Percentiles rank a stretch among this genome's conserved stretches.
These are phyloP conservation scores for Falcaria lacertinaria DNA, from an alignment of 2,888 invertebrate species.

Conservation along the genomic window DNA sequence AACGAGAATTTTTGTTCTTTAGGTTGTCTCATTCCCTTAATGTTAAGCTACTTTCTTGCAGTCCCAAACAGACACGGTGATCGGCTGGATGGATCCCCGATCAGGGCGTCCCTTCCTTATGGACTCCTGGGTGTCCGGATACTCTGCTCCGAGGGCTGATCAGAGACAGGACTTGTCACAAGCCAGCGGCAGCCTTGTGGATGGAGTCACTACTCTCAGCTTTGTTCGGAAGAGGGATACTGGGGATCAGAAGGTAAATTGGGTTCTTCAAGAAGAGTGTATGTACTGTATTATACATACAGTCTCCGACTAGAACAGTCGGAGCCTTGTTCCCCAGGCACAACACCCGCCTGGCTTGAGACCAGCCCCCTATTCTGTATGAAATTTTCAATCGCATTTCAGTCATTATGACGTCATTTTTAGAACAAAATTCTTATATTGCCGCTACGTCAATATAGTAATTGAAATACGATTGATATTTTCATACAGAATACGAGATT, in stretches of 20 bases:
- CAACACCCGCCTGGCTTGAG: no score
- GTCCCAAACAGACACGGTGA: slow-evolving; percentile 92
- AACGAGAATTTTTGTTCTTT: no score
- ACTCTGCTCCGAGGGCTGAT: slow-evolving; percentile 87
- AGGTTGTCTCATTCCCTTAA: neutral
- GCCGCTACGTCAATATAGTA: no score
- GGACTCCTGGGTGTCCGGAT: slow-evolving; percentile 92
- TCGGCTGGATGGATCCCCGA: slow-evolving; percentile 92
- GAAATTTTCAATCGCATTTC: no score
- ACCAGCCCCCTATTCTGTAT: no score
- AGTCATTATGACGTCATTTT: no score
- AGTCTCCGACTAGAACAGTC: no score
- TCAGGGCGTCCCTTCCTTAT: slow-evolving; percentile 89
- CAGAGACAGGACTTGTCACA: slow-evolving; percentile 83
- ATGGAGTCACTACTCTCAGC: slow-evolving; percentile 88
- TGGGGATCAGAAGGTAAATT: slow-evolving; percentile 78
- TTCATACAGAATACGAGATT: no score
- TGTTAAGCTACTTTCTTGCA: slow-evolving; percentile 34
- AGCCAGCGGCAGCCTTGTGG: slow-evolving; percentile 80
- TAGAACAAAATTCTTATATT: no score
- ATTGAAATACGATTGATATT: no score
- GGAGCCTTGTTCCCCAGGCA: no score
- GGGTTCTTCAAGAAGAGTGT: no score
- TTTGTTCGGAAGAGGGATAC: slow-evolving; percentile 89
- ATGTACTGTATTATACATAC: neutral